A percentile compares a stretch with the other conserved stretches of the same genome.
These are phyloP conservation scores for Oligia fasciuncula DNA, from an alignment of 2,888 invertebrate species.

Conservation along the genomic window DNA sequence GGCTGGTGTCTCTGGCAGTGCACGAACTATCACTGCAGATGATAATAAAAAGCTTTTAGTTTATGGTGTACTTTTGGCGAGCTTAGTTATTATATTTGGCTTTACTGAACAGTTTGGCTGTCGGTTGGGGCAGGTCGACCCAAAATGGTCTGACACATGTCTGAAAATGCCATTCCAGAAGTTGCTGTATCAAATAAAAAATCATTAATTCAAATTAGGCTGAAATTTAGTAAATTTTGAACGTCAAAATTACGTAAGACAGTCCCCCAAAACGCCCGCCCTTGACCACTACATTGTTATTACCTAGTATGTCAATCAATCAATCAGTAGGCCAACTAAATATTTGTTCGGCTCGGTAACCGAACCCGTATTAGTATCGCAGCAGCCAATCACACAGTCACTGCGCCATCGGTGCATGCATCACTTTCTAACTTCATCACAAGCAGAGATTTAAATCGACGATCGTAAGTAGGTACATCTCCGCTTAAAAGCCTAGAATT, in stretches of 20 bases:
- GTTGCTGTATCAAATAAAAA: not conserved
- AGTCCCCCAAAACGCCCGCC: not conserved
- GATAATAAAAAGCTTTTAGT: conserved; percentile 9
- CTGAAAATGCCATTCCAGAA: not conserved
- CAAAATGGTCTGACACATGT: not conserved
- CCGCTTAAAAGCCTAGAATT: conserved; percentile 11
- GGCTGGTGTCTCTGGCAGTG: conserved; percentile 93
- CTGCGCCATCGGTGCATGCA: not conserved
- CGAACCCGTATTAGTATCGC: no score
- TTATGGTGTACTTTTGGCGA: not conserved
- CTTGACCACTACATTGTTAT: no score
- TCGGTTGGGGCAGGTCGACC: no score
- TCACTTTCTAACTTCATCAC: not conserved
- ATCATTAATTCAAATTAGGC: not conserved
- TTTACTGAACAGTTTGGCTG: not conserved
- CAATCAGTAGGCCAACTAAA: not conserved
- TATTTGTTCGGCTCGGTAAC: not conserved
- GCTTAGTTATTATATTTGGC: no score
- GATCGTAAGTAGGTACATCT: not conserved
- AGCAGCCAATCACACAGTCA: not conserved
- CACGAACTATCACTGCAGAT: conserved; percentile 93
- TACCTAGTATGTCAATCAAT: no score
- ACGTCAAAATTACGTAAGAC: not conserved
- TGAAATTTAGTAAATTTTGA: no score
- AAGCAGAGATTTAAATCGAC: not conserved